phyloP scores from a whole-genome alignment of 2,797 vertebrate genomes.

The Clarias platycephalus region DNA sequence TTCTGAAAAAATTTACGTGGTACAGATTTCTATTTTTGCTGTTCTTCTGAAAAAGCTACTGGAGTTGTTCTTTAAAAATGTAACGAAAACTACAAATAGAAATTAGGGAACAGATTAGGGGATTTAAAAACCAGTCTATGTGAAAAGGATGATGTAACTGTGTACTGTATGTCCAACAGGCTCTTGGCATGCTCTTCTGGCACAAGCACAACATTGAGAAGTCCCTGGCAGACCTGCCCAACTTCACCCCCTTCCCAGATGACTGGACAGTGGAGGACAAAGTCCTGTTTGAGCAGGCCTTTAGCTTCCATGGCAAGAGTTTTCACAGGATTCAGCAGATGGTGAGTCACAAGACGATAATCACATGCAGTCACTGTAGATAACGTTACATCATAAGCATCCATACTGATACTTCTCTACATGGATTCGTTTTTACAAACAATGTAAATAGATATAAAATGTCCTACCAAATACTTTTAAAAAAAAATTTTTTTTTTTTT shows the following conservation, averaged over 20 bases:
- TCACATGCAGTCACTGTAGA: background rate
- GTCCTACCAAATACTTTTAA: background rate
- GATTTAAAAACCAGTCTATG: background rate
- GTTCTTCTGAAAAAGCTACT: background rate
- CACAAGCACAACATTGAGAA: conserved; percentile 98
- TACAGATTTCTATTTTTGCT: background rate
- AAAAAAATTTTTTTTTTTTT: background rate
- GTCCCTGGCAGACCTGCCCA: conserved; percentile 94
- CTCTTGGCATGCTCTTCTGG: conserved; percentile 98
- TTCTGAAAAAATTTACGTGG: too few species aligned
- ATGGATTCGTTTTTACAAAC: background rate
- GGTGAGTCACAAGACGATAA: conserved; percentile 71
- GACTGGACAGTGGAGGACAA: conserved; percentile 99
- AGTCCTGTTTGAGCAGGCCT: conserved; percentile 96
- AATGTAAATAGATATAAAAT: background rate
- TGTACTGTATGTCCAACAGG: conserved; percentile 70
- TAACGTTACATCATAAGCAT: background rate
- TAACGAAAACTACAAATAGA: background rate
- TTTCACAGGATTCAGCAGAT: conserved; percentile 99
- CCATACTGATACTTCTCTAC: background rate
- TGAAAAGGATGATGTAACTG: background rate
- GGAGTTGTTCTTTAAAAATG: background rate
- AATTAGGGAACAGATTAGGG: background rate
- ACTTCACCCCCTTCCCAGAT: conserved; percentile 97
- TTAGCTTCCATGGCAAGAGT: conserved; percentile 98